phyloP scores from a whole-genome alignment of 2,888 invertebrate genomes.

The Calliphora vomitoria region DNA sequence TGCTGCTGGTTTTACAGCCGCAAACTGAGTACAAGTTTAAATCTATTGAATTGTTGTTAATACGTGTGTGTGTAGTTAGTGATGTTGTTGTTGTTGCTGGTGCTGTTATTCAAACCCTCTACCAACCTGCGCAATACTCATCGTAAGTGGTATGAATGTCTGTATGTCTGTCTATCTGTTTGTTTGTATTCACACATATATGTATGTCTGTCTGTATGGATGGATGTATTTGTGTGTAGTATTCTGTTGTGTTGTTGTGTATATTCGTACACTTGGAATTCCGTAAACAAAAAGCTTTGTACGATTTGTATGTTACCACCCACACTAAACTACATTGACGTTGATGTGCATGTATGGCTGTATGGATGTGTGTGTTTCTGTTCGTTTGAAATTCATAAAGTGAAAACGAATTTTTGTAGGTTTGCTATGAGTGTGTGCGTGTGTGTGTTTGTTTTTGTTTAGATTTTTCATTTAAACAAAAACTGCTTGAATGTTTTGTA shows the following conservation, averaged over 20 bases:
- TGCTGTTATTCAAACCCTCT: slow-evolving; percentile 57
- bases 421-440: background rate
- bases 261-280: slow-evolving; percentile 47
- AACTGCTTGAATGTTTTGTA: slow-evolving; percentile 26
- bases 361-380: slow-evolving; percentile 15
- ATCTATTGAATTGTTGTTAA: slow-evolving; percentile 43
- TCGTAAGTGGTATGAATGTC: slow-evolving; percentile 40
- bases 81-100: slow-evolving; percentile 31
- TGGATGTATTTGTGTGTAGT: background rate
- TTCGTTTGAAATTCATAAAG: slow-evolving; percentile 60
- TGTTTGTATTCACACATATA: background rate
- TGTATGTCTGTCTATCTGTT: background rate
- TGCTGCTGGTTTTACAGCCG: slow-evolving; percentile 1
- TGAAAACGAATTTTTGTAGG: slow-evolving; percentile 50
- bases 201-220: background rate
- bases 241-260: slow-evolving; percentile 3
- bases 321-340: slow-evolving; percentile 66
- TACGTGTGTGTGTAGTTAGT: no score
- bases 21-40: slow-evolving; percentile 22
- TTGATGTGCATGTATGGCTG: background rate
- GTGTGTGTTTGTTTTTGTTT: slow-evolving; percentile 13
- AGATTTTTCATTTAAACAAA: slow-evolving; percentile 14
- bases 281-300: slow-evolving; percentile 43
- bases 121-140: slow-evolving; percentile 72
- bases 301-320: slow-evolving; percentile 70